A percentile compares a stretch with the other conserved stretches of the same genome.
Evolutionary conservation across 1,140 invertebrate genomes (phyloP).

Genomic region (Dendrolimus punctatus): DNA sequence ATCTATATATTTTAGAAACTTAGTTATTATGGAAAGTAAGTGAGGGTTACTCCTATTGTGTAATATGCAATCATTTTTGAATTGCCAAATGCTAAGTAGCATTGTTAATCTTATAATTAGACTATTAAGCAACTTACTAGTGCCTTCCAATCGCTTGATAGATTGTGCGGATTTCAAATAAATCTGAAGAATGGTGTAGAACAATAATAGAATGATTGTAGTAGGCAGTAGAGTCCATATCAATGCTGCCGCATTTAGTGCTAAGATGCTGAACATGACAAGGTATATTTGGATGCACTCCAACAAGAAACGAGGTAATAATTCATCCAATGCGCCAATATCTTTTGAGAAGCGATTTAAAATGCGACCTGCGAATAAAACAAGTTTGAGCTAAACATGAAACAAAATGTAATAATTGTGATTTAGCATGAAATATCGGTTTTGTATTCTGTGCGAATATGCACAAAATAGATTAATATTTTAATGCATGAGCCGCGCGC

Average conservation of each 20-base stretch:
- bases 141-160: slow-evolving; percentile 89
- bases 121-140: slow-evolving; percentile 71
- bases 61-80: too few species aligned
- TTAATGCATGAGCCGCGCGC: too few species aligned
- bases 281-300: slow-evolving; percentile 84
- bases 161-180: slow-evolving; percentile 89
- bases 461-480: too few species aligned
- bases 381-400: not conserved
- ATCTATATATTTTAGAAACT: too few species aligned
- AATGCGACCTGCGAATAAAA: slow-evolving; percentile 73
- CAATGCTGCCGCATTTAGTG: slow-evolving; percentile 83
- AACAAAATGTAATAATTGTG: too few species aligned
- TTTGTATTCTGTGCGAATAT: too few species aligned
- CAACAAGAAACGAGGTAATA: slow-evolving; percentile 83
- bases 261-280: slow-evolving; percentile 74
- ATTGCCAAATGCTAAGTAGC: not conserved
- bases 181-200: slow-evolving; percentile 82
- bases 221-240: slow-evolving; percentile 82
- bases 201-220: slow-evolving; percentile 77
- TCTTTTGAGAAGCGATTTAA: slow-evolving; percentile 84
- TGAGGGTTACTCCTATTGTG: too few species aligned
- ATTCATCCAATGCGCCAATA: slow-evolving; percentile 86
- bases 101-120: slow-evolving; percentile 4
- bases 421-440: too few species aligned
- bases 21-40: too few species aligned